phyloP scores from a whole-genome alignment of 2,888 invertebrate species.

The Pherbina coryleti region DNA sequence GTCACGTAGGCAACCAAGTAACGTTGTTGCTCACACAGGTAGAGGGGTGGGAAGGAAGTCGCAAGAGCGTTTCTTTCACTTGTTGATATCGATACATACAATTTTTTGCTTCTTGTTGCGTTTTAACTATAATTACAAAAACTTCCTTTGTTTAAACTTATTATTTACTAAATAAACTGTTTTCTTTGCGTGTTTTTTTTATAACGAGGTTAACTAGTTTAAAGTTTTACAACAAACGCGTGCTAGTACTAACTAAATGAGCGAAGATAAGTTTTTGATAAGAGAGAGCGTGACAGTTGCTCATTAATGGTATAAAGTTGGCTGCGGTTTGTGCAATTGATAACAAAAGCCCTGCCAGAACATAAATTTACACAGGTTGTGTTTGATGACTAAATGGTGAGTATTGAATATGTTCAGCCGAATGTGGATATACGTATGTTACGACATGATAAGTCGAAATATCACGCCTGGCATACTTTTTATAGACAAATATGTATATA shows the following conservation, averaged over 20 bases:
- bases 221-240: not conserved
- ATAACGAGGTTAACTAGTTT: not conserved
- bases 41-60: not conserved
- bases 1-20: constrained; percentile 59
- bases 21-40: not conserved
- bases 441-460: no score
- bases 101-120: not conserved
- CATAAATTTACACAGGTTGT: not conserved
- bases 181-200: not conserved
- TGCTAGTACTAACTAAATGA: not conserved
- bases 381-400: no score
- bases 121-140: not conserved
- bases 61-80: not conserved
- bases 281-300: not conserved
- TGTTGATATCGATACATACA: not conserved
- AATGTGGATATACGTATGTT: no score
- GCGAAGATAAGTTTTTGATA: not conserved
- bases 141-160: not conserved
- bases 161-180: not conserved
- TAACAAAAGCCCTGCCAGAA: not conserved
- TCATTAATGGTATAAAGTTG: constrained; percentile 22
- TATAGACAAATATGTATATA: no score
- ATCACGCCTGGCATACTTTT: no score
- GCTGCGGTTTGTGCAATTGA: not conserved
- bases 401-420: no score